phyloP scores from a whole-genome alignment of 2,113 vertebrate genomes.

The Urocolius indicus region DNA sequence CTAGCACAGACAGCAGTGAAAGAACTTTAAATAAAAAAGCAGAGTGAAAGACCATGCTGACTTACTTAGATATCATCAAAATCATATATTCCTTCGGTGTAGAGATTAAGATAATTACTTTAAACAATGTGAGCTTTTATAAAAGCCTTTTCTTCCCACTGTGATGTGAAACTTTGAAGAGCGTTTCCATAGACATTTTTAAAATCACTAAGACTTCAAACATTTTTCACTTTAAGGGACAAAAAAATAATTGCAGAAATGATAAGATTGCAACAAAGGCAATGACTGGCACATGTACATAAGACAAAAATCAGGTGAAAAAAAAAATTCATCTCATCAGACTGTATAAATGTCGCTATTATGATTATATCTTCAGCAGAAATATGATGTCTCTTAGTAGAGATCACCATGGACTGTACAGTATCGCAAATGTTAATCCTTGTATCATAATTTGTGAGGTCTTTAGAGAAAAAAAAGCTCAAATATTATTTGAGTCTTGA shows the following conservation, averaged over 20 bases:
- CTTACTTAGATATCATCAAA: not conserved
- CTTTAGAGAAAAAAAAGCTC: not conserved
- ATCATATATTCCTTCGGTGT: not conserved
- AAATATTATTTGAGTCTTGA: not conserved
- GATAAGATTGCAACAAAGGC: not conserved
- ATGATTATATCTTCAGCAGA: not conserved
- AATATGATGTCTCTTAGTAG: not conserved
- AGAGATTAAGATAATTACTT: slow-evolving; percentile 44
- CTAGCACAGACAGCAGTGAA: not conserved
- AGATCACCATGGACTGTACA: not conserved
- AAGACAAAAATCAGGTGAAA: not conserved
- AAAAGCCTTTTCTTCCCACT: slow-evolving; percentile 22
- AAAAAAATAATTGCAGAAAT: not conserved
- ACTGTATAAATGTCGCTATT: not conserved
- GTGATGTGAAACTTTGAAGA: not conserved
- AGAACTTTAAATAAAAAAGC: not conserved
- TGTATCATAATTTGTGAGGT: not conserved
- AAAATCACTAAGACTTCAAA: slow-evolving; percentile 15
- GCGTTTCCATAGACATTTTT: not conserved
- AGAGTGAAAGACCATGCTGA: not conserved
- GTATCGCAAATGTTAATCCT: not conserved
- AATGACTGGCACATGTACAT: not conserved
- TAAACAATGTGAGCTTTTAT: slow-evolving; percentile 17
- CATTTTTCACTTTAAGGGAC: not conserved
- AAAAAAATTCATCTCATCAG: not conserved